These are phyloP conservation scores for Theonella swinhoei DNA, from an alignment of 37 sponge, comb jelly and placozoan genomes.

Conservation along the genomic window DNA sequence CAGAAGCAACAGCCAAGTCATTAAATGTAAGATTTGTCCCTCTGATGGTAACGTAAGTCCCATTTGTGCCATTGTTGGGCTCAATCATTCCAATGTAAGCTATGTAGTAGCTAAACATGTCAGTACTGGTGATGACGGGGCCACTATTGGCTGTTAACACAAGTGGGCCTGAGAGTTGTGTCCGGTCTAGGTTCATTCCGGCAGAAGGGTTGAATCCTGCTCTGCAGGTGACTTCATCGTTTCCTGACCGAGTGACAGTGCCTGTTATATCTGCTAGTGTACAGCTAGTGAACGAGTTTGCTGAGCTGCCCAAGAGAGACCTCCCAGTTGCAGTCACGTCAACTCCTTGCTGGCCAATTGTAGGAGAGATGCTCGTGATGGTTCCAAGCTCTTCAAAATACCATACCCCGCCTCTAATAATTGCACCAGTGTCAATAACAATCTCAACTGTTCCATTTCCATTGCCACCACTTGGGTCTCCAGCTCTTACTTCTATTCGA, in stretches of 20 bases:
- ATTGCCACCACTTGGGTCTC: background rate
- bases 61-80: constrained; percentile 56
- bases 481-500: constrained; percentile 20
- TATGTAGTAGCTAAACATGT: constrained; percentile 43
- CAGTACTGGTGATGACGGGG: constrained; percentile 6
- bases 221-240: constrained; percentile 17
- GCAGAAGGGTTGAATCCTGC: constrained; percentile 28
- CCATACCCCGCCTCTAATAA: constrained; percentile 8
- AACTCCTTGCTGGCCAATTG: constrained; percentile 61
- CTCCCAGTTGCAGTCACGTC: constrained; percentile 50
- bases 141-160: constrained; percentile 16
- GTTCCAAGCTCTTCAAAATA: constrained; percentile 40
- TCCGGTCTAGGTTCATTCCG: background rate
- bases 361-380: constrained; percentile 46
- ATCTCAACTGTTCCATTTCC: constrained; percentile 28
- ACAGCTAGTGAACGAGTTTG: constrained; percentile 7
- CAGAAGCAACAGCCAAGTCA: constrained; percentile 19
- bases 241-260: constrained; percentile 5
- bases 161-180: constrained; percentile 15
- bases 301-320: constrained; percentile 42
- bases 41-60: constrained; percentile 55
- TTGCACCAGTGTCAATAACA: constrained; percentile 58
- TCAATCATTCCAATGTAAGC: constrained; percentile 22
- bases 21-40: constrained; percentile 58
- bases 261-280: constrained; percentile 45